Conservation (phyloP, 1,140 invertebrate species). For the Drosophila nikananu region DNA sequence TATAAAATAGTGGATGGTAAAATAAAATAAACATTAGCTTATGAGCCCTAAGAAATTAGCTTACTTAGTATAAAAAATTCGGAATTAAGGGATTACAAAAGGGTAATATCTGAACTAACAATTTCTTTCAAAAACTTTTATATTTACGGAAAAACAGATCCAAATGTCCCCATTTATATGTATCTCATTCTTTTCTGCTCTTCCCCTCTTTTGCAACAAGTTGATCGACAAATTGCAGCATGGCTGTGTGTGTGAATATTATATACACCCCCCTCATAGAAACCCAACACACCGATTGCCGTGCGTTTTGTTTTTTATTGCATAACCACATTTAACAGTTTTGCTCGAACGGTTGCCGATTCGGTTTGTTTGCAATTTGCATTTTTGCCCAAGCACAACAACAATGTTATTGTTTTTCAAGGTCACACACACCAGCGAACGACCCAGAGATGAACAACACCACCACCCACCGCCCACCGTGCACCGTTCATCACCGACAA, state of each 20-base stretch:
- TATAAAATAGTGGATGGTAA: background rate
- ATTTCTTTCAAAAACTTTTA: too few relatives aligned
- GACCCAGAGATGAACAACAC: slow-evolving; percentile 37
- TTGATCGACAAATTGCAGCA: slow-evolving; percentile 17
- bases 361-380: slow-evolving; percentile 78
- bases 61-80: background rate
- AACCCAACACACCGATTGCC: slow-evolving; percentile 1
- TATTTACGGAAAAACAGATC: too few relatives aligned
- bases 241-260: background rate
- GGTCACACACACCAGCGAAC: slow-evolving; percentile 61
- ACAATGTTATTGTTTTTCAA: slow-evolving; percentile 80
- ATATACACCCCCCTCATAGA: background rate
- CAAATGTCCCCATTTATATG: too few relatives aligned
- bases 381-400: slow-evolving; percentile 64
- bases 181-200: too few relatives aligned
- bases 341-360: slow-evolving; percentile 57
- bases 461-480: slow-evolving; percentile 30
- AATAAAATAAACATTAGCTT: background rate
- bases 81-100: too few relatives aligned
- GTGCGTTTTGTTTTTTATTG: slow-evolving; percentile 54
- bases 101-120: background rate
- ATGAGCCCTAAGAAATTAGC: background rate
- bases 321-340: slow-evolving; percentile 76
- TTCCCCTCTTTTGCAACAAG: slow-evolving; percentile 15
- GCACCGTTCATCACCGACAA: slow-evolving; percentile 9